Evolutionary conservation across 2,888 invertebrate genomes (phyloP).

Genomic region (Gastrophysa polygoni): DNA sequence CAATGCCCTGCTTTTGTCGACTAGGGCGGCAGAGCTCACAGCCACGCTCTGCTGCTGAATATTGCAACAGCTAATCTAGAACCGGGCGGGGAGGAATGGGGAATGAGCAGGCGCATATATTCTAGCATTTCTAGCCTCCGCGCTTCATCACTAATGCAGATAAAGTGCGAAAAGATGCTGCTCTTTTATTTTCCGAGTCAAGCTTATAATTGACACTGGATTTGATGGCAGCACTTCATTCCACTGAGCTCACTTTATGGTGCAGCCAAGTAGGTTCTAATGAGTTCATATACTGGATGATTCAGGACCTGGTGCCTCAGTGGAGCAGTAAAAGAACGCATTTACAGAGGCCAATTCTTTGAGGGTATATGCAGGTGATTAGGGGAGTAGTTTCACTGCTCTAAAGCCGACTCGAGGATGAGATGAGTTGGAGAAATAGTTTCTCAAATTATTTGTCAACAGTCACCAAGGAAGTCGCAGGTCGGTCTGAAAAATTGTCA

Average conservation of each 20-base stretch:
- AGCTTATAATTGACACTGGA: constrained; percentile 33
- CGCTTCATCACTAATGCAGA: constrained; percentile 45
- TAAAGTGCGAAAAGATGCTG: constrained; percentile 44
- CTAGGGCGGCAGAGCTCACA: constrained; percentile 33
- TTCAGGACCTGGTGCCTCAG: no score
- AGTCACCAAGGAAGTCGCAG: no score
- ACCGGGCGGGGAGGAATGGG: constrained; percentile 39
- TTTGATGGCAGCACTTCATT: neutral
- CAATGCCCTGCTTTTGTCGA: constrained; percentile 26
- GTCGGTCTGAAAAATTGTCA: no score
- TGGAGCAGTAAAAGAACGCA: no score
- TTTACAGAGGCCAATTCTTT: no score
- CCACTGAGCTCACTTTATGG: neutral
- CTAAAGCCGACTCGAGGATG: no score
- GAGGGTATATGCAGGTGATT: no score
- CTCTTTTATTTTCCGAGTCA: constrained; percentile 36
- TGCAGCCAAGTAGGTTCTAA: neutral
- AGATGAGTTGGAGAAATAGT: no score
- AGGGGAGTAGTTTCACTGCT: no score
- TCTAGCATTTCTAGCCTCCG: constrained; percentile 30
- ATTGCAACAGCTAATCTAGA: constrained; percentile 56
- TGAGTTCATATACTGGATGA: no score
- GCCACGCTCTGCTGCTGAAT: constrained; percentile 51
- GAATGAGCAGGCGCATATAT: constrained; percentile 46
- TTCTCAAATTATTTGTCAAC: no score